Evolutionary conservation across 2,888 invertebrate species (phyloP), one percentile per base, ranked within the genome.

Genomic region (Erynnis tages): DNA sequence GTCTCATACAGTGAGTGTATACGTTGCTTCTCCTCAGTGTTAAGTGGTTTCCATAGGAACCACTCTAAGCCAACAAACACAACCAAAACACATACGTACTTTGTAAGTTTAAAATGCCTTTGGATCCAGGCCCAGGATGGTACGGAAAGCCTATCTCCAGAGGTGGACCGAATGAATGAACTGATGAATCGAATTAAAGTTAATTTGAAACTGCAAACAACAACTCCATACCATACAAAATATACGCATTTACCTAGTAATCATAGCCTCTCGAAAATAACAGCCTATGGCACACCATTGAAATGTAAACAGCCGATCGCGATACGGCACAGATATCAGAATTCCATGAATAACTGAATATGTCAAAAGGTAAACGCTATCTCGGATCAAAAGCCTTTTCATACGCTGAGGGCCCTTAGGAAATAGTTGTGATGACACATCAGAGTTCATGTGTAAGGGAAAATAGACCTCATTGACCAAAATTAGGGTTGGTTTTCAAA

Each of bases 281-380:
- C 30, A 40, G 27, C 6, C 5, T 13, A 38, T 29, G n/a, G n/a
- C 25, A 13, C 4, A 35, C 27, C 19, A 50, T 50, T 43, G 50
- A 50, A 50, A 43, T 50, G 30, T 50, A 35, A 50, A 50, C 43
- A 50, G 34, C 35, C 41, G 43, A 50, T 50, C 50, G 34, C 29
- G 50, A 78, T 71, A 76, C 61, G 66, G 71, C 71, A 72, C 35
- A 43, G 43, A 50, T 50, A 50, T 50, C 50, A 75, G 29, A 52
- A 44, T 44, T 52, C 30, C 23, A 52, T 44, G 45, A 45, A 45
- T 45, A 53, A 45, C 41, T 53, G 52, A 45, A 53, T 45, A 53
- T 17, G 45, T 53, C 52, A 53, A 53, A 77, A 66, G 74, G 70
- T 67, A 61, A 64, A 69, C 66, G 58, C 67, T 81, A 82, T 82